Evolutionary conservation across 2,888 invertebrate genomes (phyloP).

Genomic region (Agriopis leucophaearia): DNA sequence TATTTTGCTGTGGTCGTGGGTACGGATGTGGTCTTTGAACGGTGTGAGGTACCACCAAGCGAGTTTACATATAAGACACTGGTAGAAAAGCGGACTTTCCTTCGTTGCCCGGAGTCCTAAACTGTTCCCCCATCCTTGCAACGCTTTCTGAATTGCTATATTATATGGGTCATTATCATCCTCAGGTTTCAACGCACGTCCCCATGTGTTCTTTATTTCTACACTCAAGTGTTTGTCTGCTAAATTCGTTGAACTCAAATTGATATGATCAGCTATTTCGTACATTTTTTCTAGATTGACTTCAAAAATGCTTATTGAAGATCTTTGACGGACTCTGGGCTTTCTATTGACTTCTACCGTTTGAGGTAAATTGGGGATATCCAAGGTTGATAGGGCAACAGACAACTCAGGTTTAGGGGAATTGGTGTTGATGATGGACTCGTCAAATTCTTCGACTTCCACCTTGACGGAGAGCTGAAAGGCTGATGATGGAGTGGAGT

Average conservation of each 20-base stretch:
- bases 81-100: constrained; percentile 59
- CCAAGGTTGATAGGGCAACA: too few relatives aligned
- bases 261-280: constrained; percentile 35
- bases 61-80: constrained; percentile 62
- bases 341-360: neutral
- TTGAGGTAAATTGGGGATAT: too few relatives aligned
- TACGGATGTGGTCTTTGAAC: constrained; percentile 57
- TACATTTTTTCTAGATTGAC: constrained; percentile 34
- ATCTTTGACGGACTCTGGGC: neutral
- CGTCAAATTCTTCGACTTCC: constrained; percentile 47
- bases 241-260: constrained; percentile 21
- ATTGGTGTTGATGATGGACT: constrained; percentile 2
- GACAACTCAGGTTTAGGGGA: neutral
- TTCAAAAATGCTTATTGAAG: constrained; percentile 6
- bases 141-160: constrained; percentile 38
- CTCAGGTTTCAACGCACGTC: constrained; percentile 12
- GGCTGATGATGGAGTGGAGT: neutral
- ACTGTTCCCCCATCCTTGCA: constrained; percentile 47
- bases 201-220: constrained; percentile 51
- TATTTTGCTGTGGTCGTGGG: constrained; percentile 6
- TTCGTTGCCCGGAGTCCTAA: constrained; percentile 17
- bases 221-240: constrained; percentile 53
- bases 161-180: constrained; percentile 22
- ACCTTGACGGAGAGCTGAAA: constrained; percentile 39
- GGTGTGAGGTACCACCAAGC: constrained; percentile 64